phyloP scores from a whole-genome alignment of 2,888 invertebrate genomes.

The Acronicta psi region DNA sequence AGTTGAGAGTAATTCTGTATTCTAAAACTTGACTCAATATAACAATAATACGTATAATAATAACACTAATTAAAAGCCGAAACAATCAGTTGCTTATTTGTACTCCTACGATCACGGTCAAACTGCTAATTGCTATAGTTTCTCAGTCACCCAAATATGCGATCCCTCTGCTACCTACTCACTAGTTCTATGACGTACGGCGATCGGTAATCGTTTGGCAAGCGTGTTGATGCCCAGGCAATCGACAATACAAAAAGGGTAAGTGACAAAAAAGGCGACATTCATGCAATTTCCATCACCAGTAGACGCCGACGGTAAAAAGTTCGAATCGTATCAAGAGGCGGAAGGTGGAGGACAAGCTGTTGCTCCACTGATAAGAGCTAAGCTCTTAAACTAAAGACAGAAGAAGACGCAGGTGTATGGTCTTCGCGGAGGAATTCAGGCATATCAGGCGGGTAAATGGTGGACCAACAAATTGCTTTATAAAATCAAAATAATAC shows the following conservation, averaged over 20 bases:
- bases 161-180: background rate
- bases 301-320: background rate
- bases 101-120: constrained; percentile 8
- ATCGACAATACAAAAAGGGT: background rate
- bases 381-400: too few species aligned
- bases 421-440: too few species aligned
- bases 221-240: background rate
- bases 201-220: background rate
- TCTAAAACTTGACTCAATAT: background rate
- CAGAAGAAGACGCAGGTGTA: too few species aligned
- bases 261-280: background rate
- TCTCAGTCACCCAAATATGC: constrained; percentile 1
- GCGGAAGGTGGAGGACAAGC: too few species aligned
- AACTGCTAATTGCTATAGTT: constrained; percentile 14
- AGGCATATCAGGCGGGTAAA: background rate
- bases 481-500: background rate
- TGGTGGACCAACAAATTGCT: background rate
- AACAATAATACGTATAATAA: background rate
- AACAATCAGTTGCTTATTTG: constrained; percentile 9
- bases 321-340: too few species aligned
- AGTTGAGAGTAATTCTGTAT: background rate
- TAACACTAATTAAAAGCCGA: constrained; percentile 7
- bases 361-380: too few species aligned
- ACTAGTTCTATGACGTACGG: background rate
- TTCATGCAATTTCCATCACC: background rate